These are phyloP conservation scores for Picathartes gymnocephalus DNA, from an alignment of 2,113 vertebrate species.

Conservation along the genomic window DNA sequence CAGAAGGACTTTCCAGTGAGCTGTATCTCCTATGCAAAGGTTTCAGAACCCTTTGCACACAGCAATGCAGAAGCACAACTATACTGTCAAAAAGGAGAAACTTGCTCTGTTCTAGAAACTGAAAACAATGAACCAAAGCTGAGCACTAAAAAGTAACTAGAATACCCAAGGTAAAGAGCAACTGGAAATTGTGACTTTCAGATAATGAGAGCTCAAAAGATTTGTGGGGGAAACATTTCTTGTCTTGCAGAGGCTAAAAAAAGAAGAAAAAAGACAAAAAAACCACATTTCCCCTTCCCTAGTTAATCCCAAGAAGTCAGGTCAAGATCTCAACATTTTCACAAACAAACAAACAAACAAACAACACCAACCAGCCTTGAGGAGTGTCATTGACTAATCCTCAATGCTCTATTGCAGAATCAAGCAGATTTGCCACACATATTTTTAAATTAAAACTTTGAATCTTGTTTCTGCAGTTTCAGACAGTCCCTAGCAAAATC, in stretches of 20 bases:
- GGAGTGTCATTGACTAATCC: not conserved
- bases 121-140: not conserved
- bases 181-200: not conserved
- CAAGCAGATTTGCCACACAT: not conserved
- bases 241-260: too few species aligned
- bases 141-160: not conserved
- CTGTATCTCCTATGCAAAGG: not conserved
- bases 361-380: not conserved
- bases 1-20: not conserved
- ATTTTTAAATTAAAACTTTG: not conserved
- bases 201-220: not conserved
- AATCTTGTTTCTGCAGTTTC: not conserved
- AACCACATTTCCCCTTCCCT: not conserved
- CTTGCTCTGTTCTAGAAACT: not conserved
- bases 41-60: not conserved
- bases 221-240: not conserved
- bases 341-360: not conserved
- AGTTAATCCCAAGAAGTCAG: not conserved
- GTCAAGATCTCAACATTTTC: not conserved
- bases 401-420: not conserved
- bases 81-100: not conserved
- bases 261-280: rapidly evolving
- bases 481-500: not conserved
- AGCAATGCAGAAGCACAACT: not conserved
- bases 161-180: not conserved